Evolutionary conservation across 1,140 invertebrate genomes (phyloP), one percentile per base, ranked within the genome.

Genomic region (Hormaphis cornu): DNA sequence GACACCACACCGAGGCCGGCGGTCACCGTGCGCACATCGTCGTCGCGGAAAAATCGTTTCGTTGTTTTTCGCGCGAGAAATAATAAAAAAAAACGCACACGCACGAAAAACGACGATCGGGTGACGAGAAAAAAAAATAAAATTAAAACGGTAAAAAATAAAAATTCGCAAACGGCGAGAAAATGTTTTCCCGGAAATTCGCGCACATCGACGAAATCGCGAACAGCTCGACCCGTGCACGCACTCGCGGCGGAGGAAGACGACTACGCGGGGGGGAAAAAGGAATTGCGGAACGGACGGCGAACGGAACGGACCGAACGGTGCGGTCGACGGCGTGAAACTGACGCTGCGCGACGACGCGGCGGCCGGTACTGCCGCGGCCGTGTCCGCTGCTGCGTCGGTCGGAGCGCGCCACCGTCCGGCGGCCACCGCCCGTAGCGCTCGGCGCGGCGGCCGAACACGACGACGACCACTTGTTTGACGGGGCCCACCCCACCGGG

Each of bases 251-350:
- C n/a, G n/a, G n/a, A n/a, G n/a, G n/a, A n/a, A n/a, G n/a, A n/a
- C n/a, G 4, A 33, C 30, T 33, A 33, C 9, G 5, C 5, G 30
- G 30, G 9, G 18, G n/a, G 28, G 28, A 26, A 26, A 52, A 52
- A 50, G 16, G 2, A n/a, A n/a, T n/a, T 30, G 53, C 28, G 18
- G 18, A 26, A 24, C 37, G 18, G 8, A 26, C 22, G 40, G 22
- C 40, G 24, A 40, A 4, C 24, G 8, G 20, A 50, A 12, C 28
- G 3, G 20, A 48, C 61, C 61, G 61, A 16, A 16, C 61, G 44
- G 42, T 33, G 24, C 61, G 61, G 61, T 66, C 61, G 61, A 22
- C 61, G 42, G 61, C 44, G 61, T 50, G 61, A 50, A 66, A 66
- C 61, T 66, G 28, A 4, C 61, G 1, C 12, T 16, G 28, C 18